Percentiles rank a stretch among this genome's conserved stretches.
phyloP scores from a whole-genome alignment of 2,888 invertebrate genomes.

The Hymenopus coronatus region DNA sequence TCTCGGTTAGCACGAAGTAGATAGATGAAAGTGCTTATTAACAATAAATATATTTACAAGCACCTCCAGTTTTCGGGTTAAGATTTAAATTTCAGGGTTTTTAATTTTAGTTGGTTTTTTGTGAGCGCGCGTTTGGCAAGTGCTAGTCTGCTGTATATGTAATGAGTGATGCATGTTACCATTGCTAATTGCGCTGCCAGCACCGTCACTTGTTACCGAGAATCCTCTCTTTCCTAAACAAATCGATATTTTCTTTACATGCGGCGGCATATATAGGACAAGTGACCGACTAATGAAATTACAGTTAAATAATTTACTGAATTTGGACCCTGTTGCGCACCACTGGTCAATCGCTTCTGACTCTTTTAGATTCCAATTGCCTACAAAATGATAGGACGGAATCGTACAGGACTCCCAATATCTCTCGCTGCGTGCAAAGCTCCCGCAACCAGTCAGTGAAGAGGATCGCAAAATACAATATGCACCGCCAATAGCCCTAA shows the following conservation, averaged over 20 bases:
- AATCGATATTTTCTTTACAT: neutral
- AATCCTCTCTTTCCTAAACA: neutral
- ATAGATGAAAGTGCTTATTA: too few relatives aligned
- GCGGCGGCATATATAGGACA: neutral
- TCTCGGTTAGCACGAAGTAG: too few relatives aligned
- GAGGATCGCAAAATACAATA: too few relatives aligned
- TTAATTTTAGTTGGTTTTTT: neutral
- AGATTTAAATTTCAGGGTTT: neutral
- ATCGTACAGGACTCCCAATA: too few relatives aligned
- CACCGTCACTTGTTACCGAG: neutral
- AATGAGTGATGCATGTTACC: neutral
- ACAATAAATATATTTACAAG: too few relatives aligned
- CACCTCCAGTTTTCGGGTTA: neutral
- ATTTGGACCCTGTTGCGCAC: neutral
- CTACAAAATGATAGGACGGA: neutral
- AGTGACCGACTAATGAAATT: neutral
- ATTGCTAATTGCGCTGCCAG: neutral
- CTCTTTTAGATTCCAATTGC: neutral
- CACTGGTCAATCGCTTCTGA: neutral
- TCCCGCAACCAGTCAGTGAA: too few relatives aligned
- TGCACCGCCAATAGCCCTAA: too few relatives aligned
- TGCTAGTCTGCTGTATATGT: neutral
- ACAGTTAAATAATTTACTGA: neutral
- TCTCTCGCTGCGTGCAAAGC: too few relatives aligned
- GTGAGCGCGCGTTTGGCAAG: neutral